Evolutionary conservation across 2,113 vertebrate genomes (phyloP).

Genomic region (Patagioenas fasciata): DNA sequence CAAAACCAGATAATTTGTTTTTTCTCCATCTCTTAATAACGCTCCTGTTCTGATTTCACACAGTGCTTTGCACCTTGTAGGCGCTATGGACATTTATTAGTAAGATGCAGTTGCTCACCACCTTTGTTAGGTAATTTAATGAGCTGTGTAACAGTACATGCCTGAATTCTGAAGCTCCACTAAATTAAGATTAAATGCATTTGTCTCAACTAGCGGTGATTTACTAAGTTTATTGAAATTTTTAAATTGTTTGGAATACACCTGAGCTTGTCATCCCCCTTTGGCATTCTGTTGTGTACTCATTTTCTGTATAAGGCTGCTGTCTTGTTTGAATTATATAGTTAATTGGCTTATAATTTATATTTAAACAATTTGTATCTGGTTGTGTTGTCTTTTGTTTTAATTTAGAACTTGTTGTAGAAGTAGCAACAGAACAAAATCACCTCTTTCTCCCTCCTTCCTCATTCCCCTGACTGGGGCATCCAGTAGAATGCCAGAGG

Average conservation of each 20-base stretch:
- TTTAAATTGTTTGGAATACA: neutral
- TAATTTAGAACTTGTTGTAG: neutral
- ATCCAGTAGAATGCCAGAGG: neutral
- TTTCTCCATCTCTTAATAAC: neutral
- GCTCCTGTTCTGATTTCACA: neutral
- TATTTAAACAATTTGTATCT: neutral
- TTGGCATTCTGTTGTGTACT: neutral
- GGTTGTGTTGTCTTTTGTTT: neutral
- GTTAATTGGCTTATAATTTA: neutral
- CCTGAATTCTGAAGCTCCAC: neutral
- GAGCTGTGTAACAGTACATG: neutral
- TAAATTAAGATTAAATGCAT: neutral
- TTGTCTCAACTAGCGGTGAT: neutral
- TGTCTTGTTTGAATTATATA: neutral
- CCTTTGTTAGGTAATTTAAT: neutral
- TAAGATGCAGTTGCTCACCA: neutral
- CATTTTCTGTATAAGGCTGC: neutral
- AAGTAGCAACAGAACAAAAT: neutral
- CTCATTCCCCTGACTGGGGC: neutral
- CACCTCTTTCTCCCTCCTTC: neutral
- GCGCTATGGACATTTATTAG: neutral
- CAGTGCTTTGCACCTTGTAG: neutral
- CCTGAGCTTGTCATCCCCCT: neutral
- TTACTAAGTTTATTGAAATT: neutral
- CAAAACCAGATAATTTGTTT: neutral